Evolutionary conservation across 2,888 invertebrate genomes (phyloP), one percentile per base, ranked within the genome.

Genomic region (Lutraria lutraria): DNA sequence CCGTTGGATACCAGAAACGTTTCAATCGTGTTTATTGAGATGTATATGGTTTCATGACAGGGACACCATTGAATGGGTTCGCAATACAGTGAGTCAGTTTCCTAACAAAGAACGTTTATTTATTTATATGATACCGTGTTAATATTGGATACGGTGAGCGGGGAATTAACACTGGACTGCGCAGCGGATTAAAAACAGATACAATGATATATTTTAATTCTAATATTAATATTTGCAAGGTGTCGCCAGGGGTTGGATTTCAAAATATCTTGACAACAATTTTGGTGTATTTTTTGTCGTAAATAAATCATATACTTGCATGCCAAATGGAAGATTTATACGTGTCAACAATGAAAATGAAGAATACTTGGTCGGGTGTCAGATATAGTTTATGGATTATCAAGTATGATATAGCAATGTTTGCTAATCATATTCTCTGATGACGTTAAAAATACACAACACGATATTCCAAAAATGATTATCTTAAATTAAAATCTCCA

Each of bases 191-290:
- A 16, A 31, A 76, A 34, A 76, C 15, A 25, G 76, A 76, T 76
- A 76, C 31, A 76, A 31, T 34, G 31, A 34, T 76, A 76, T 76
- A 76, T 76, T 76, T 34, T 76, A 15, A 3, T 43, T 43, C 43
- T 43, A 43, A 31, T 25, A 76, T 76, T 76, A 31, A 76, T 76
- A 76, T 76, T 76, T 31, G 34, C 13, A 76, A 31, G 8, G 76
- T 76, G 34, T 76, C 29, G 76, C 34, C 29, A 25, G 76, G 43
- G 13, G 76, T 76, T 31, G 31, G 15, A 25, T 76, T 76, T 34
- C 76, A 76, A 76, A 76, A 76, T 76, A 76, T 76, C 76, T 31
- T 34, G 76, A 76, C 34, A 76, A 34, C 76, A 31, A 76, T 31
- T 76, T 34, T 34, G 34, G 76, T 76, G 34, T 34, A 31, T 34